phyloP scores from a whole-genome alignment of 92 coral and sea anemone species.

The Micromussa lordhowensis region DNA sequence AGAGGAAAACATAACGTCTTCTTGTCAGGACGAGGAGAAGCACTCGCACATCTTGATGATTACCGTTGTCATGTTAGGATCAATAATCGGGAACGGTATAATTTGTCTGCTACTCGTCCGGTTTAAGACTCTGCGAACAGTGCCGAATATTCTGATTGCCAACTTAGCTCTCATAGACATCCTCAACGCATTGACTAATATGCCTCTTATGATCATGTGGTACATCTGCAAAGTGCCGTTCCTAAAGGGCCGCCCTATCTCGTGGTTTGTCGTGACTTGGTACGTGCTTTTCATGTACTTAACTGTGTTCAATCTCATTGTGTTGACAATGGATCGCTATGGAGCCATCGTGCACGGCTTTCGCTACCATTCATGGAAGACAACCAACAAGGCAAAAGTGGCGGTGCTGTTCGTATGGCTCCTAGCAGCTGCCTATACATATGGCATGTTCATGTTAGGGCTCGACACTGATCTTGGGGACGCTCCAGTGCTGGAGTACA shows the following conservation, averaged over 20 bases:
- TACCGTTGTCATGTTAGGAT: constrained; percentile 54
- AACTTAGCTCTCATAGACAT: constrained; percentile 76
- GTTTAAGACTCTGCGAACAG: constrained; percentile 76
- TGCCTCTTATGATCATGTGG: constrained; percentile 79
- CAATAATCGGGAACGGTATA: constrained; percentile 72
- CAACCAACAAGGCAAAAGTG: constrained; percentile 63
- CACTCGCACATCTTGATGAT: constrained; percentile 56
- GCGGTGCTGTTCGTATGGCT: constrained; percentile 68
- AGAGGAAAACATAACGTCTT: neutral
- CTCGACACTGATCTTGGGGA: constrained; percentile 61
- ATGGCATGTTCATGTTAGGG: constrained; percentile 71
- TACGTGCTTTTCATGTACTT: constrained; percentile 73
- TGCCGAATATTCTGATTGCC: constrained; percentile 76
- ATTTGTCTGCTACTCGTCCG: constrained; percentile 56
- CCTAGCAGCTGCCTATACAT: constrained; percentile 48
- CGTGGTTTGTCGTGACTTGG: constrained; percentile 62
- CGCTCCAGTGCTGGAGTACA: constrained; percentile 66
- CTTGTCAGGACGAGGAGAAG: constrained; percentile 46
- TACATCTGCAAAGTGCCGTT: constrained; percentile 60
- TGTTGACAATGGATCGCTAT: constrained; percentile 78
- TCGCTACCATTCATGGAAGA: constrained; percentile 77
- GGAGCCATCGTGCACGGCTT: constrained; percentile 84
- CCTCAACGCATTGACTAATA: constrained; percentile 72
- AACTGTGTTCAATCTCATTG: constrained; percentile 69
- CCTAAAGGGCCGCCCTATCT: constrained; percentile 65